Evolutionary conservation across 1,140 invertebrate species (phyloP), one percentile per base, ranked within the genome.

Genomic region (Bombus ignitus): DNA sequence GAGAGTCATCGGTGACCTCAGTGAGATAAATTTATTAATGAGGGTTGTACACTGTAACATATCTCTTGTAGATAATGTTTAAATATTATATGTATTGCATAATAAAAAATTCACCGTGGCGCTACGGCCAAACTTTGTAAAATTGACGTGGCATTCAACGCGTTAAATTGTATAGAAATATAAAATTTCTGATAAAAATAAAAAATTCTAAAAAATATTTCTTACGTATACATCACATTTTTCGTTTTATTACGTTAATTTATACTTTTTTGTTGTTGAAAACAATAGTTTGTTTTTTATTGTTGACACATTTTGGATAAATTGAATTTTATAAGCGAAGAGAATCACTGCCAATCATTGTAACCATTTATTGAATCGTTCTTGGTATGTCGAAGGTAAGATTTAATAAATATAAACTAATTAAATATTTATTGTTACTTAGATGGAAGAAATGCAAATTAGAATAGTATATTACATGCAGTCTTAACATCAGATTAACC

Each of bases 231-330:
- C 47, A 53, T 53, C 18, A 53, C 6, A 53, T 35, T 68, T 68
- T 1, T 37, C 1, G 2, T 39, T 39, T 71, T 39, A 25, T 71
- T 28, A 13, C 2, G 1, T 25, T 39, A 1, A 39, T 39, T 39
- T 25, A 25, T 39, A 28, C 0, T 62, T n/a, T 10, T 62, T 5
- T n/a, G 28, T n/a, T 62, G 12, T n/a, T n/a, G 28, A 62, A 13
- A n/a, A n/a, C 0, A 53, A 0, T 2, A 18, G 1, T 53, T n/a
- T 62, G 10, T 1, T 62, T 0, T n/a, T 5, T n/a, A n/a, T 22
- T 6, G 1, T 71, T 28, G 9, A 28, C 1, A 28, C 2, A 28
- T 71, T 28, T 71, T 71, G 1, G 15, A 66, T 4, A 71, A 71
- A 12, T 71, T 1, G 25, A 28, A 39, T 39, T 28, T 39, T 39